Evolutionary conservation across 1,140 invertebrate species (phyloP).

Genomic region (Drosophila suzukii): DNA sequence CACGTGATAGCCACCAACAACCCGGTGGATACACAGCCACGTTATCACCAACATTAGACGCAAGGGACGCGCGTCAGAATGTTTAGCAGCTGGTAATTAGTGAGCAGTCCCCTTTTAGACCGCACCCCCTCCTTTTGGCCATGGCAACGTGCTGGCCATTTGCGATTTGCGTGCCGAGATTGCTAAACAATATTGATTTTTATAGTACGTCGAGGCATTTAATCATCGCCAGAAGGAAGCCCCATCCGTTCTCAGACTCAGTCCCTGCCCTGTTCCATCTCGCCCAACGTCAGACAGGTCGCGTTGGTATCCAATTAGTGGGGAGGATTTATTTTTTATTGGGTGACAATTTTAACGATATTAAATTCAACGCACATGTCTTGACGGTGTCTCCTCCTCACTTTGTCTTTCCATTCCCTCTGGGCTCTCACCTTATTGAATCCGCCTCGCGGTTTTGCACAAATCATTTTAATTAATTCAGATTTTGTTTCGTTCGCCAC

Average conservation of each 20-base stretch:
- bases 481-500: slow-evolving; percentile 18
- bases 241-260: slow-evolving; percentile 1
- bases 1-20: slow-evolving; percentile 35
- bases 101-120: slow-evolving; percentile 19
- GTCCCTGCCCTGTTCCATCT: neutral
- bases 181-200: slow-evolving; percentile 73
- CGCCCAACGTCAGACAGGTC: slow-evolving; percentile 18
- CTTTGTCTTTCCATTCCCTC: neutral
- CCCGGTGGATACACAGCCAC: slow-evolving; percentile 1
- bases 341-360: slow-evolving; percentile 36
- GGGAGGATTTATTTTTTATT: slow-evolving; percentile 37
- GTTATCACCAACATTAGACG: slow-evolving; percentile 39
- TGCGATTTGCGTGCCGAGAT: slow-evolving; percentile 72
- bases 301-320: slow-evolving; percentile 65
- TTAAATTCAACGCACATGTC: slow-evolving; percentile 53
- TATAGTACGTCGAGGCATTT: slow-evolving; percentile 51
- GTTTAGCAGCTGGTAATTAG: slow-evolving; percentile 70
- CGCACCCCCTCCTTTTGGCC: slow-evolving; percentile 13
- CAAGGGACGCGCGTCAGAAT: slow-evolving; percentile 54
- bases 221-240: slow-evolving; percentile 53
- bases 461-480: slow-evolving; percentile 53
- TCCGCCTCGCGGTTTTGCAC: slow-evolving; percentile 26
- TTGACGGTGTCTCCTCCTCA: neutral
- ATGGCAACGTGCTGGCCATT: slow-evolving; percentile 60
- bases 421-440: slow-evolving; percentile 1